Conservation (phyloP, 2,888 invertebrate species). For the Meghimatium bilineatum region DNA sequence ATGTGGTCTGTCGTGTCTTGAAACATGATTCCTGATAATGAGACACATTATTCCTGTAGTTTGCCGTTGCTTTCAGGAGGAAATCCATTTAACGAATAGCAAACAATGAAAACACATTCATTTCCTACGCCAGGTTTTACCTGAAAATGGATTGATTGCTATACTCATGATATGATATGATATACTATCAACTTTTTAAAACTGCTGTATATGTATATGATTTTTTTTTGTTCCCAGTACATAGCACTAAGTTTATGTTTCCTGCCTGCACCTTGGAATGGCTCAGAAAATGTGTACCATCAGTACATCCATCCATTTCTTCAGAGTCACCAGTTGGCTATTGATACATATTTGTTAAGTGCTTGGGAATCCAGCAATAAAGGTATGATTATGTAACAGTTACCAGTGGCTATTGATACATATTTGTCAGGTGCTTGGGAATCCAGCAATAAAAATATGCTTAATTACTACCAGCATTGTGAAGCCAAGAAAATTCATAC, state of each 20-base stretch:
- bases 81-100: too few relatives aligned
- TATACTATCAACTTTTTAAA: too few relatives aligned
- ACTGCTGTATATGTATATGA: not conserved
- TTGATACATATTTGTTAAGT: not conserved
- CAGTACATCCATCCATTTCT: slow-evolving; percentile 6
- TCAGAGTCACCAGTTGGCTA: not conserved
- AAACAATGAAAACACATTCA: too few relatives aligned
- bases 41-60: too few relatives aligned
- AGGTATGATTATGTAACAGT: not conserved
- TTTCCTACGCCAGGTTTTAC: too few relatives aligned
- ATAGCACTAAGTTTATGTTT: not conserved
- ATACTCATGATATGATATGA: too few relatives aligned
- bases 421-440: not conserved
- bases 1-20: too few relatives aligned
- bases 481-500: too few relatives aligned
- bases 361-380: not conserved
- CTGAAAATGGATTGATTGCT: too few relatives aligned
- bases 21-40: too few relatives aligned
- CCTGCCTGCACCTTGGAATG: slow-evolving; percentile 18
- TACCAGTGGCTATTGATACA: not conserved
- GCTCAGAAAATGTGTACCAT: slow-evolving; percentile 5
- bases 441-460: not conserved
- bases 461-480: too few relatives aligned
- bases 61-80: too few relatives aligned
- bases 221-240: slow-evolving; percentile 7